Conservation (phyloP, 2,888 invertebrate genomes). For the Epsilonema sp. region DNA sequence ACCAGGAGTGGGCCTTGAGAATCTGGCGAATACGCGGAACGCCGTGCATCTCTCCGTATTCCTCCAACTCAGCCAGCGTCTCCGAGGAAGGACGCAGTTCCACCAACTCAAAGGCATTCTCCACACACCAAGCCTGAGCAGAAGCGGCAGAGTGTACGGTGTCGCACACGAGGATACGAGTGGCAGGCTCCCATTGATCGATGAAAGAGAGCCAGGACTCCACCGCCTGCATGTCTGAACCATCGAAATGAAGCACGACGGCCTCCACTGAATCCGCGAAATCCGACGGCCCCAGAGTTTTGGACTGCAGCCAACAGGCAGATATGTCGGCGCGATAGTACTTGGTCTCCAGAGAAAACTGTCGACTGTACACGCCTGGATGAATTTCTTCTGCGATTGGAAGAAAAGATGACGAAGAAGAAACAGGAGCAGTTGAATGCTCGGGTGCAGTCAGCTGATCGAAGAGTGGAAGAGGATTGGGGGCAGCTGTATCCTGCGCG, state of each 20-base stretch:
- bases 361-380: too few species aligned
- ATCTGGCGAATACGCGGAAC: constrained; percentile 48
- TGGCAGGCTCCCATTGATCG: background rate
- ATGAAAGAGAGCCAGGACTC: background rate
- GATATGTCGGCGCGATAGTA: constrained; percentile 47
- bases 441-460: too few species aligned
- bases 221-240: background rate
- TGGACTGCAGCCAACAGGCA: background rate
- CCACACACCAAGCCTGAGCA: constrained; percentile 43
- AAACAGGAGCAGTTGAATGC: too few species aligned
- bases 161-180: background rate
- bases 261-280: too few species aligned
- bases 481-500: too few species aligned
- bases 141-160: background rate
- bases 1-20: constrained; percentile 50
- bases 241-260: background rate
- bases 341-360: constrained; percentile 47
- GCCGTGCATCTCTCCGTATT: constrained; percentile 44
- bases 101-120: constrained; percentile 47
- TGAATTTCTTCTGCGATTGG: too few species aligned
- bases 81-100: constrained; percentile 41
- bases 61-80: constrained; percentile 35
- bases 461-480: too few species aligned
- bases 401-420: too few species aligned
- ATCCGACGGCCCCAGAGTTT: too few species aligned